Evolutionary conservation across 2,113 vertebrate genomes (phyloP), one percentile per base, ranked within the genome.

Genomic region (Oncorhynchus clarkii): DNA sequence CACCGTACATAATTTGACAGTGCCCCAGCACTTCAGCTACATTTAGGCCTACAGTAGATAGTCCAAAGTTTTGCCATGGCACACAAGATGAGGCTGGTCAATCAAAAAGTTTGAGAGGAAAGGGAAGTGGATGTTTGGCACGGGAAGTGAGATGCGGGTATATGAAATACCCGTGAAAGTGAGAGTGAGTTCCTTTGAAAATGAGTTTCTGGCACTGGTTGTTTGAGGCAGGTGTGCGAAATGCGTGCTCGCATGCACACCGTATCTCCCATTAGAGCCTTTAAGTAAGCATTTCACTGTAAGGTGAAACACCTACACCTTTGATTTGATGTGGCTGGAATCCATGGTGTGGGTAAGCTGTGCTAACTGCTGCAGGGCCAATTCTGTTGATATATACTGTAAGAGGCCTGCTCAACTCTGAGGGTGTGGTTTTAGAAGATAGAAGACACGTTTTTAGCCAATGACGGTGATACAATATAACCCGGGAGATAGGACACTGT

Each of bases 401-500:
- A 91, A 80, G 82, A 80, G 81, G 79, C 87, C 85, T 86, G 88
- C 78, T 81, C 80, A 69, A 81, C 84, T 90, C 89, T 87, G 83
- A 60, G 87, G 90, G 88, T 87, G 85, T 89, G 86, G 82, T 89
- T 90, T 84, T 85, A 5, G 80, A 91, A 92, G 93, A 94, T 92
- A 83, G 90, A 94, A 89, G 90, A 94, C 84, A 88, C 92, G 90
- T 94, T 94, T 92, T 95, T 94, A 92, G 83, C 88, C 86, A 74
- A 4, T 89, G 94, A 94, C 92, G 88, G 86, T 88, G 90, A 93
- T 91, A 86, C 91, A 92, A 88, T 86, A 80, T 85, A 87, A 88
- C 85, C 92, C 88, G 81, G 89, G 82, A 92, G 93, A 89, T 82
- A 91, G 71, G 81, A 78, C 80, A 74, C 88, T 93, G 89, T 91